These are phyloP conservation scores for Phasianus colchicus DNA, from an alignment of 2,113 vertebrate species.

Conservation along the genomic window DNA sequence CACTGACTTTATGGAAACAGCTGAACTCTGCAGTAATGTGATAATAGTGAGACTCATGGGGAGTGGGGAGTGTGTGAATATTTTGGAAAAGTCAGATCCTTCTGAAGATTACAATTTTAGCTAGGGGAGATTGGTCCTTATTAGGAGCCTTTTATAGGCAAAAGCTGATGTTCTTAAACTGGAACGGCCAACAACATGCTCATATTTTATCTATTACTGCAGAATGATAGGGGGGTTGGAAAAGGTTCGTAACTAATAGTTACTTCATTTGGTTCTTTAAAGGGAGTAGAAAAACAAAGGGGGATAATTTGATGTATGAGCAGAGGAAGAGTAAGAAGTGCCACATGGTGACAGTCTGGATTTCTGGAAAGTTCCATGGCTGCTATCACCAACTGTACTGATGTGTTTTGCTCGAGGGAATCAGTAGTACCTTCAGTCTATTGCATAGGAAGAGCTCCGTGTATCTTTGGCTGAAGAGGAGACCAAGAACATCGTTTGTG, in stretches of 20 bases:
- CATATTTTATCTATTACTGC: not conserved
- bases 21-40: not conserved
- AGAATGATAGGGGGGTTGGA: not conserved
- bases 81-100: not conserved
- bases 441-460: not conserved
- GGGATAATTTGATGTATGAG: not conserved
- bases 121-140: not conserved
- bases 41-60: not conserved
- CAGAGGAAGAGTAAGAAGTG: not conserved
- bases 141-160: not conserved
- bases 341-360: not conserved
- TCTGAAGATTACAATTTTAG: not conserved
- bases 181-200: not conserved
- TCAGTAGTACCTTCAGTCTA: not conserved
- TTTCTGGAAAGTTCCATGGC: not conserved
- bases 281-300: not conserved
- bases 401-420: not conserved
- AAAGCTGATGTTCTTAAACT: not conserved
- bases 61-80: not conserved
- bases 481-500: rapidly evolving
- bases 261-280: not conserved
- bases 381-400: not conserved
- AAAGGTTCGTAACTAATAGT: not conserved
- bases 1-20: not conserved
- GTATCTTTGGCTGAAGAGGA: not conserved